Conservation (phyloP, 2,113 vertebrate species). For the Phyllostomus hastatus region DNA sequence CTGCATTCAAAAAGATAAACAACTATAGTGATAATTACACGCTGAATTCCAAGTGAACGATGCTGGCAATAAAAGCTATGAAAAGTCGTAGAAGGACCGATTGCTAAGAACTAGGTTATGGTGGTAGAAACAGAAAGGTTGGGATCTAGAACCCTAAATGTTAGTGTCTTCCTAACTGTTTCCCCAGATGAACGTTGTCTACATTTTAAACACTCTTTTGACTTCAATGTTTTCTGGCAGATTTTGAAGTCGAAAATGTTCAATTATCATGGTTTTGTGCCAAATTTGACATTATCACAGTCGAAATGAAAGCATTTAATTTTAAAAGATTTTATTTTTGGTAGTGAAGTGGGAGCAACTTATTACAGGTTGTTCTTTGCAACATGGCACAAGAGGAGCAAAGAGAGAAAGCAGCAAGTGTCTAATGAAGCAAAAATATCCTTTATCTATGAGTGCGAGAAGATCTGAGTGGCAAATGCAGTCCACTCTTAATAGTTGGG, state of each 20-base stretch:
- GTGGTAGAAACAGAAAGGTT: background rate
- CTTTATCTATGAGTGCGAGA: background rate
- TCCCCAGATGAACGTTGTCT: background rate
- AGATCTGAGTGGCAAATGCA: background rate
- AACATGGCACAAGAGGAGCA: slow-evolving; percentile 47
- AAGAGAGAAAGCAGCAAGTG: background rate
- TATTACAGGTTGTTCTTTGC: slow-evolving; percentile 72
- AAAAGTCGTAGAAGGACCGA: accelerated
- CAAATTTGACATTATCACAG: slow-evolving; percentile 50
- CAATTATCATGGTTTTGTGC: slow-evolving; percentile 36
- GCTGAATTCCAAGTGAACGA: background rate
- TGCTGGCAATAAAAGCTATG: background rate
- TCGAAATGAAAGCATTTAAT: slow-evolving; percentile 51
- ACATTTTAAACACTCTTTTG: background rate
- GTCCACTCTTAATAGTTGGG: background rate
- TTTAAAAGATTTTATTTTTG: slow-evolving; percentile 73
- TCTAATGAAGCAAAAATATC: slow-evolving; percentile 57
- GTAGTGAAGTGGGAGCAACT: slow-evolving; percentile 67
- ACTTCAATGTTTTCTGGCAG: background rate
- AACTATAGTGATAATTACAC: background rate
- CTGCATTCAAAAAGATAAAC: background rate
- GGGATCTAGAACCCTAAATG: background rate
- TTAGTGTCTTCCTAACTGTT: background rate
- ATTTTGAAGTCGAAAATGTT: slow-evolving; percentile 25
- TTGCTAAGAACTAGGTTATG: background rate